These are phyloP conservation scores for Campoletis raptor DNA, from an alignment of 2,888 invertebrate genomes.

Conservation along the genomic window DNA sequence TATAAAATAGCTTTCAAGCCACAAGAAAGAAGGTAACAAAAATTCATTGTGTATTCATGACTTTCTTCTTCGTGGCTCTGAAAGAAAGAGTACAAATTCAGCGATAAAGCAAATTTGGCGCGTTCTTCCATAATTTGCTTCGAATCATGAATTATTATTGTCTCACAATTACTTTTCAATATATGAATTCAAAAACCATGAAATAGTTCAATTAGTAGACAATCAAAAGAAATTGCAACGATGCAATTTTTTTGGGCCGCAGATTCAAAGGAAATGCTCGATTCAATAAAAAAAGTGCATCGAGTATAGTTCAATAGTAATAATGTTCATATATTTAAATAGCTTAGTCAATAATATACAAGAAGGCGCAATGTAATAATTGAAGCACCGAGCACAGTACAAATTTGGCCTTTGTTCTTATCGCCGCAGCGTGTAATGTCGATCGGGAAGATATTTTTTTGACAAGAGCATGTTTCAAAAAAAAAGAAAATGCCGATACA, in stretches of 20 bases:
- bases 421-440: neutral
- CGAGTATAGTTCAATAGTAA: neutral
- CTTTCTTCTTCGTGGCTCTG: neutral
- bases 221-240: neutral
- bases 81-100: neutral
- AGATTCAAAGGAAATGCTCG: neutral
- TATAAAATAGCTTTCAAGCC: neutral
- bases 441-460: neutral
- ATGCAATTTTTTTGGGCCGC: neutral
- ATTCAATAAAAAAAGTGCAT: constrained; percentile 11
- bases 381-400: neutral
- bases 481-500: constrained; percentile 1
- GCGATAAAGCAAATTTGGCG: neutral
- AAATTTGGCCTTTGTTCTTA: neutral
- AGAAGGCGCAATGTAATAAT: neutral
- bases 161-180: neutral
- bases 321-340: neutral
- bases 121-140: neutral
- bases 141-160: neutral
- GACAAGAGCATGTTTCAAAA: neutral
- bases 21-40: neutral
- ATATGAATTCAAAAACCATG: neutral
- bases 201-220: neutral
- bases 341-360: constrained; percentile 3
- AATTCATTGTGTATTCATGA: neutral